Base-by-base conservation (phyloP, 2,797 vertebrate genomes). In the Neosalanx taihuensis region DNA sequence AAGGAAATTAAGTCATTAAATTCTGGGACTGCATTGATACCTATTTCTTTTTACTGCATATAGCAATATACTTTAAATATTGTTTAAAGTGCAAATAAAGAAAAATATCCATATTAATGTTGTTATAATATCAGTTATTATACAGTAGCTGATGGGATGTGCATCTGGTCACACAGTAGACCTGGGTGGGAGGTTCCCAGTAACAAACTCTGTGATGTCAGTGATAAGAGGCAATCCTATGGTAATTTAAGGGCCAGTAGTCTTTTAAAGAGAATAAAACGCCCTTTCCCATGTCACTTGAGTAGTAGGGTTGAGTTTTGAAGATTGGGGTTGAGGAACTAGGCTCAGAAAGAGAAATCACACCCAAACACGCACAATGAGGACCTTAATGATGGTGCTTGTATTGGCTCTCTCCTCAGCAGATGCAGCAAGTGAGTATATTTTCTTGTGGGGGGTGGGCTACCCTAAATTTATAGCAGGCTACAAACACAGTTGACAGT, bases 171-270 rank as follows among this genome's bases (percentile, higher is more conserved):
- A 64, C 60, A 63, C 51, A n/a, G 31, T 68, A 49, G 60, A 6
- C 23, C 30, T 57, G 56, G 71, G 59, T 72, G 79, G 87, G 85
- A 23, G 83, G 87, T 70, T 76, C 81, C 71, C 72, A 29, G 51
- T 68, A 76, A 30, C 63, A 82, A 72, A 58, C 76, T 71, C 56
- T 46, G 5, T 92, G 88, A 91, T 87, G 90, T 92, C 86, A 90
- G 84, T 78, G 77, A 72, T 72, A 73, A 84, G 77, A 86, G 88
- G 86, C 77, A 86, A 85, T 85, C 70, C 84, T 93, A 94, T 94
- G 93, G 82, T 93, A 93, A 95, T 91, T 75, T 86, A 76, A 31
- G 70, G 75, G 73, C 76, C 56, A 73, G 66, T 72, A 33, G 79
- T 79, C 65, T 85, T 88, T 91, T 92, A 91, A 91, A 91, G 81